Percentiles rank a stretch among this genome's conserved stretches.
These are phyloP conservation scores for Drosophila vallismaia DNA, from an alignment of 2,888 invertebrate species.

Conservation along the genomic window DNA sequence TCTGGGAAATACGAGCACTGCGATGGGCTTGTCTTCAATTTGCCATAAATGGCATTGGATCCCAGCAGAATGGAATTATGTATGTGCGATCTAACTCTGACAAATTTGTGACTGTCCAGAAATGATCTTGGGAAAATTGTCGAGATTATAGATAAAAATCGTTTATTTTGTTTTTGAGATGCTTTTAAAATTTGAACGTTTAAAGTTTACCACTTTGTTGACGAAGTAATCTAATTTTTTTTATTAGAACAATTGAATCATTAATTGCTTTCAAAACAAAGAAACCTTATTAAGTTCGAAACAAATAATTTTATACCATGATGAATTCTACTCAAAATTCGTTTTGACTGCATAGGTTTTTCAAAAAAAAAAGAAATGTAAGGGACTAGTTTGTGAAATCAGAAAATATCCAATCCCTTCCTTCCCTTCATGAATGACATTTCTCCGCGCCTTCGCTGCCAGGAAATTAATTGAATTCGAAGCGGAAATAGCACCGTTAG, in stretches of 20 bases:
- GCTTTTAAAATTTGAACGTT: too few relatives aligned
- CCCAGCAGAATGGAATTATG: slow-evolving; percentile 18
- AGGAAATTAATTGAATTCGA: slow-evolving; percentile 36
- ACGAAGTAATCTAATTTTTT: too few relatives aligned
- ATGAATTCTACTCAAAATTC: too few relatives aligned
- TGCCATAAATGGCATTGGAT: slow-evolving; percentile 30
- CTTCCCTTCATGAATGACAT: slow-evolving; percentile 21
- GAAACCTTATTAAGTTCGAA: too few relatives aligned
- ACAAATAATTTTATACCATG: too few relatives aligned
- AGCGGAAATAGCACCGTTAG: slow-evolving; percentile 45
- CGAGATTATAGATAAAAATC: not conserved
- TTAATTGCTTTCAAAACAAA: too few relatives aligned
- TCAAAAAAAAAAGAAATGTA: too few relatives aligned
- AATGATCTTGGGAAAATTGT: not conserved
- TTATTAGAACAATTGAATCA: too few relatives aligned
- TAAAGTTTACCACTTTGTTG: too few relatives aligned
- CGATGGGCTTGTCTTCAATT: slow-evolving; percentile 23
- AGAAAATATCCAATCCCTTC: slow-evolving; percentile 6
- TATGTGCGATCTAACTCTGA: slow-evolving; percentile 3
- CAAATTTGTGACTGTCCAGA: not conserved
- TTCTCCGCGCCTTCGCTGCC: slow-evolving; percentile 12
- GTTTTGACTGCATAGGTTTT: too few relatives aligned
- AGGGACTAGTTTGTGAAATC: not conserved
- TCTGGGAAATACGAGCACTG: slow-evolving; percentile 54
- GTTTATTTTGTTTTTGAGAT: too few relatives aligned